These are phyloP conservation scores for Bursaphelenchus okinawaensis DNA, from an alignment of 2,888 invertebrate species.

Conservation along the genomic window DNA sequence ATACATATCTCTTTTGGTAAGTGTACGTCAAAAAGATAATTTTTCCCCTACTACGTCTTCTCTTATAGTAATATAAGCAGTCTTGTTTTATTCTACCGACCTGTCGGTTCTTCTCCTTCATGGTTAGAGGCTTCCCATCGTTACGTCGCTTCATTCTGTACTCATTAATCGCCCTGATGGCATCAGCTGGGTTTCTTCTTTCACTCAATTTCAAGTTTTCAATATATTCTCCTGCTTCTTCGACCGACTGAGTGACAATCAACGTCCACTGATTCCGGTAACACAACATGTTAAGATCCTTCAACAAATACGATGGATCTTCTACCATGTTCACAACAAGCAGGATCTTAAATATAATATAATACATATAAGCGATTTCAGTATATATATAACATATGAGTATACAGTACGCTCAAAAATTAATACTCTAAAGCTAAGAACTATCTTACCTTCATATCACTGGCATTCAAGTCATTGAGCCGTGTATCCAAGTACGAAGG, in stretches of 20 bases:
- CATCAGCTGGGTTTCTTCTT: constrained; percentile 25
- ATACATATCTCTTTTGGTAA: background rate
- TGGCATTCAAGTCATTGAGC: constrained; percentile 30
- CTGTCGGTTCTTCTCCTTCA: constrained; percentile 15
- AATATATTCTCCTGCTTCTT: constrained; percentile 57
- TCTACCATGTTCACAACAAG: constrained; percentile 47
- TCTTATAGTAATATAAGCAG: background rate
- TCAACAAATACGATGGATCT: constrained; percentile 43
- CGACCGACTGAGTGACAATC: constrained; percentile 51
- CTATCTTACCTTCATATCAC: constrained; percentile 31
- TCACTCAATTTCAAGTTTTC: constrained; percentile 51
- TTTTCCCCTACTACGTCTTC: background rate
- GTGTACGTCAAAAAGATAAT: background rate
- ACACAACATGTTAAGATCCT: constrained; percentile 53
- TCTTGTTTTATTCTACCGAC: background rate
- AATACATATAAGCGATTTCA: background rate
- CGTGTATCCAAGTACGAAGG: constrained; percentile 52
- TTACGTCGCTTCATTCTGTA: constrained; percentile 4
- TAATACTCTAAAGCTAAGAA: no score
- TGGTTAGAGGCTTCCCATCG: constrained; percentile 19
- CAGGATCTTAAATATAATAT: constrained; percentile 36
- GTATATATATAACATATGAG: background rate
- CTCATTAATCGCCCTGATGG: constrained; percentile 18
- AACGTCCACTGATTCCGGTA: constrained; percentile 48
- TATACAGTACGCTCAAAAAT: background rate